These are phyloP conservation scores for Arge pagana DNA, from an alignment of 2,888 invertebrate species.

Conservation along the genomic window DNA sequence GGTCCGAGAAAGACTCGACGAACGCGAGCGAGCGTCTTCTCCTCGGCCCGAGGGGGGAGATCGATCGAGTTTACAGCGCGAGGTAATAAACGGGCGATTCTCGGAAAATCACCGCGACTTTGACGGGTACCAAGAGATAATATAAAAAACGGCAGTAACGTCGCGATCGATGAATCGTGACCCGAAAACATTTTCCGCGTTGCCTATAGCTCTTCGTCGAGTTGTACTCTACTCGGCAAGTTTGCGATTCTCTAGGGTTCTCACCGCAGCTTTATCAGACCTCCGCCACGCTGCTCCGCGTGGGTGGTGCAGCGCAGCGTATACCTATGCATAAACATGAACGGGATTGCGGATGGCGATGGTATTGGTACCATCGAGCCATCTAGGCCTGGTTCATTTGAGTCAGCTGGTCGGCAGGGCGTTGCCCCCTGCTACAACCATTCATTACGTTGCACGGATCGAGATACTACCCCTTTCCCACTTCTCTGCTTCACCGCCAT, in stretches of 20 bases:
- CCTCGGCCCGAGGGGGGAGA: too few relatives aligned
- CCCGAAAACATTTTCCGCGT: too few relatives aligned
- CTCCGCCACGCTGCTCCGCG: constrained; percentile 18
- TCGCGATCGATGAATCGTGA: too few relatives aligned
- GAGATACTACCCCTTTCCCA: constrained; percentile 22
- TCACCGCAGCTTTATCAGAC: constrained; percentile 21
- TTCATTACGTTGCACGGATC: constrained; percentile 49
- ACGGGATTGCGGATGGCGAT: constrained; percentile 28
- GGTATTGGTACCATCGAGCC: constrained; percentile 18
- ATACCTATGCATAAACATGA: constrained; percentile 31
- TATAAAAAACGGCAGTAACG: too few relatives aligned
- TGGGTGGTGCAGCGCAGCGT: constrained; percentile 14
- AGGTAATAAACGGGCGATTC: too few relatives aligned
- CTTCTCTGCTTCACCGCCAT: constrained; percentile 3
- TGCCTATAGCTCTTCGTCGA: too few relatives aligned
- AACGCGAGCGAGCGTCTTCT: too few relatives aligned
- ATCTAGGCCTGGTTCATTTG: constrained; percentile 42
- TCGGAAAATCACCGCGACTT: too few relatives aligned
- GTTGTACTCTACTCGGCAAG: too few relatives aligned
- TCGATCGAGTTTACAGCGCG: too few relatives aligned
- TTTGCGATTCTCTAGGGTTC: constrained; percentile 15
- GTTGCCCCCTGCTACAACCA: constrained; percentile 48
- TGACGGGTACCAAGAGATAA: too few relatives aligned
- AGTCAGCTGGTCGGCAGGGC: constrained; percentile 55
- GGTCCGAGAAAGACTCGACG: too few relatives aligned